These are phyloP conservation scores for Calephelis nemesis DNA, from an alignment of 1,140 invertebrate genomes.

Conservation along the genomic window DNA sequence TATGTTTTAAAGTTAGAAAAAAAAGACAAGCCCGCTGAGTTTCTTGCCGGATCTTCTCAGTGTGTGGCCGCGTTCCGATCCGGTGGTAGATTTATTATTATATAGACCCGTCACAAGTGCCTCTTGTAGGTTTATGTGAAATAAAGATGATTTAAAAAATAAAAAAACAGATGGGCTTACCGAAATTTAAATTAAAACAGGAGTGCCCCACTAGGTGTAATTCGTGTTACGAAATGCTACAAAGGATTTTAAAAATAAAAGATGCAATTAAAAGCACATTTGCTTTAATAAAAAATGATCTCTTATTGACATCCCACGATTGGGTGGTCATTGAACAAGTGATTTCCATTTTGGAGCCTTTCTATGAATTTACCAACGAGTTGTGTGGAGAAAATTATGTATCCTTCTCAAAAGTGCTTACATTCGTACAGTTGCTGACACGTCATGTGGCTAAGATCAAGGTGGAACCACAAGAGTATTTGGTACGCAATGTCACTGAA, in stretches of 20 bases:
- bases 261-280: not conserved
- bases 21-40: too few relatives aligned
- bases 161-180: constrained; percentile 2
- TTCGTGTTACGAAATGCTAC: not conserved
- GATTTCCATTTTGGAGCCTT: not conserved
- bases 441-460: not conserved
- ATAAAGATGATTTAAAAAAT: too few relatives aligned
- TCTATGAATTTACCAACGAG: not conserved
- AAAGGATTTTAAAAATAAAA: not conserved
- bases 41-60: too few relatives aligned
- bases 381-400: not conserved
- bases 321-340: not conserved
- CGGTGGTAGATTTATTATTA: too few relatives aligned
- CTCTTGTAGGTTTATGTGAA: too few relatives aligned
- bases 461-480: too few relatives aligned
- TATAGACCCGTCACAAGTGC: too few relatives aligned
- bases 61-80: too few relatives aligned
- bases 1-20: too few relatives aligned
- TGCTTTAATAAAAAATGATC: not conserved
- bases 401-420: not conserved
- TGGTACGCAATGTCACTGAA: not conserved
- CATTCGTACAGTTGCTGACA: not conserved
- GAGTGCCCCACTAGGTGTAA: not conserved
- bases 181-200: not conserved
- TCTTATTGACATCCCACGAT: not conserved